Evolutionary conservation across 2,888 invertebrate species (phyloP), one percentile per base, ranked within the genome.

Genomic region (Marasmarcha lunaedactyla): DNA sequence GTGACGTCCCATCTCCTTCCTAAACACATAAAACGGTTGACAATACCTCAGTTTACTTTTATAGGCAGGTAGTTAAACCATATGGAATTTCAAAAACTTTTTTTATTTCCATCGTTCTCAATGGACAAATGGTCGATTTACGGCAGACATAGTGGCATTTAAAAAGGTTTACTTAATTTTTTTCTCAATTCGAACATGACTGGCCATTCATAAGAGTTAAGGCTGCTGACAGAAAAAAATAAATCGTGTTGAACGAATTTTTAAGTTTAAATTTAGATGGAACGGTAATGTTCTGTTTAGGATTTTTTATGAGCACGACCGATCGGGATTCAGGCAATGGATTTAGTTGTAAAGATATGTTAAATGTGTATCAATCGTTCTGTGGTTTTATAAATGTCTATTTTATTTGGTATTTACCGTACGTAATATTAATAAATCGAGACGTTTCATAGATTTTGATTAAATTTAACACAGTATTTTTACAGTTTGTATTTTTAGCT

Each of bases 101-200:
- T 71, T 72, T 67, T 61, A 52, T 39, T 48, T 53, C 61, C 53
- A 54, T 56, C 56, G 48, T 53, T 52, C 63, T 71, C 67, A 76
- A 74, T 77, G 76, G 59, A 52, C 44, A 46, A 68, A 20, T 11
- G n/a, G 9, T 30, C 67, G 68, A 71, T 72, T 74, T 76, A 78
- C 76, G 76, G 59, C 71, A 79, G 79, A 81, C 79, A 59, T 58
- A 54, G 62, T 55, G 79, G 74, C 74, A 63, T 72, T 74, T 73
- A 71, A 71, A 76, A 63, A 53, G 55, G 59, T 55, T 55, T 58
- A 20, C 20, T 20, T 20, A 30, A 57, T 61, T 59, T 63, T 55
- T 61, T 61, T 63, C 59, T 51, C 35, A 61, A 61, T 54, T 50
- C 52, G 55, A 62, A 58, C 59, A 54, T 60, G 63, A 59, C 69